Conservation (phyloP, 2,113 vertebrate genomes). For the Buteo buteo region DNA sequence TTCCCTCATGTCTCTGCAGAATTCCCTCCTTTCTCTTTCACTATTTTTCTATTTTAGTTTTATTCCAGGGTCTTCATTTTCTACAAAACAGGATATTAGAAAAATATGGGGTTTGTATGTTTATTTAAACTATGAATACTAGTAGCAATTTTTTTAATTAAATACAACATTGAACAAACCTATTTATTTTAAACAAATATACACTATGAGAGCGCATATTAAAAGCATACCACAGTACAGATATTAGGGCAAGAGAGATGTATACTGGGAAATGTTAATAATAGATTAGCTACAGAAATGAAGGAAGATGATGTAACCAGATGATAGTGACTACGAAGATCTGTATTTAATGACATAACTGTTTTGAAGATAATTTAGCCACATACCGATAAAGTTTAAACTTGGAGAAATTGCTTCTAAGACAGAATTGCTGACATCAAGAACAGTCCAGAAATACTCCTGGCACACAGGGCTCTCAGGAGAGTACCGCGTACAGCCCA, state of each 20-base stretch:
- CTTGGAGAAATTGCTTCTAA: neutral
- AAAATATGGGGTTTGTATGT: neutral
- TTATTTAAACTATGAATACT: neutral
- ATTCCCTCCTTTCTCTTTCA: neutral
- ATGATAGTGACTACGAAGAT: neutral
- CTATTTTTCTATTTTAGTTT: neutral
- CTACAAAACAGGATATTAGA: neutral
- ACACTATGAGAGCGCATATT: neutral
- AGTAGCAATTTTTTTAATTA: neutral
- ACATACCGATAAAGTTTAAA: neutral
- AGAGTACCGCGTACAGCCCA: neutral
- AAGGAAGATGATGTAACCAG: neutral
- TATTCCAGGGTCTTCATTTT: neutral
- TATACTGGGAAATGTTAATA: neutral
- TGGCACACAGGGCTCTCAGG: rapidly evolving
- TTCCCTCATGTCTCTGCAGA: neutral
- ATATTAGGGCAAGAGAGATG: neutral
- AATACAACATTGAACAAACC: neutral
- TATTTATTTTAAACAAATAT: neutral
- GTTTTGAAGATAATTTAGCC: neutral
- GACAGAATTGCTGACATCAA: neutral
- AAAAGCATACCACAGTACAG: neutral
- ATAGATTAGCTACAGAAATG: neutral
- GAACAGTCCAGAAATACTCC: neutral
- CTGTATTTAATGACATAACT: neutral